Percentiles rank a stretch among this genome's conserved stretches.
These are phyloP conservation scores for Rynchops niger DNA, from an alignment of 2,113 vertebrate genomes.

Conservation along the genomic window DNA sequence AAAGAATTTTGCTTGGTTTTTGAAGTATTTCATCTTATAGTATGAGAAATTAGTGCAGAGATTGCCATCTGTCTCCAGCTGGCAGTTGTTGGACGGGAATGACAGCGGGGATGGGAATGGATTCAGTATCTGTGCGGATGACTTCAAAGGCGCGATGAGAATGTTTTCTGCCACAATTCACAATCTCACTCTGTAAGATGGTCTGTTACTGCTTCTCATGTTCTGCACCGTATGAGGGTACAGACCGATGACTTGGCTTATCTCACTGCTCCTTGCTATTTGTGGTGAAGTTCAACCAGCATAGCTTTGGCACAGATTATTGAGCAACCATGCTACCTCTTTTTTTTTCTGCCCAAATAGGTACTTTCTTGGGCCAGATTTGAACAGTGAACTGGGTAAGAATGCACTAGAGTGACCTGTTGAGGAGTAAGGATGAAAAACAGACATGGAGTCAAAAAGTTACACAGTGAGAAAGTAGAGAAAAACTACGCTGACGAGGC, in stretches of 20 bases:
- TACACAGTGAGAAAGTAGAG: not conserved
- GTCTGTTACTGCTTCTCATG: not conserved
- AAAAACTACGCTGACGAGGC: not conserved
- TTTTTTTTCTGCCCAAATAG: not conserved
- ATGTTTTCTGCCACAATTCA: not conserved
- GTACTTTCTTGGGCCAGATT: not conserved
- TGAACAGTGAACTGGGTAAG: fast-evolving
- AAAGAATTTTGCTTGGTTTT: not conserved
- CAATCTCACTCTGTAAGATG: not conserved
- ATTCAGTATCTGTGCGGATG: not conserved
- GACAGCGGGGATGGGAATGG: not conserved
- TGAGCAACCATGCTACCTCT: not conserved
- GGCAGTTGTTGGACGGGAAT: not conserved
- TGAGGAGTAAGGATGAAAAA: not conserved
- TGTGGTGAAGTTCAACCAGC: not conserved
- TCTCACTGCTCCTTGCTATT: not conserved
- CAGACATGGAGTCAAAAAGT: not conserved
- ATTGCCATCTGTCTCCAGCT: not conserved
- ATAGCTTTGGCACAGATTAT: not conserved
- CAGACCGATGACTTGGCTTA: not conserved
- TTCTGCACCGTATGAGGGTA: not conserved
- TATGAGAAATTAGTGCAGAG: not conserved
- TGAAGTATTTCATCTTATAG: not conserved
- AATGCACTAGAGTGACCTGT: not conserved
- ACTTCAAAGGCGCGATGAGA: not conserved